Conservation (phyloP, 2,113 vertebrate genomes). For the Protobothrops flavoviridis region DNA sequence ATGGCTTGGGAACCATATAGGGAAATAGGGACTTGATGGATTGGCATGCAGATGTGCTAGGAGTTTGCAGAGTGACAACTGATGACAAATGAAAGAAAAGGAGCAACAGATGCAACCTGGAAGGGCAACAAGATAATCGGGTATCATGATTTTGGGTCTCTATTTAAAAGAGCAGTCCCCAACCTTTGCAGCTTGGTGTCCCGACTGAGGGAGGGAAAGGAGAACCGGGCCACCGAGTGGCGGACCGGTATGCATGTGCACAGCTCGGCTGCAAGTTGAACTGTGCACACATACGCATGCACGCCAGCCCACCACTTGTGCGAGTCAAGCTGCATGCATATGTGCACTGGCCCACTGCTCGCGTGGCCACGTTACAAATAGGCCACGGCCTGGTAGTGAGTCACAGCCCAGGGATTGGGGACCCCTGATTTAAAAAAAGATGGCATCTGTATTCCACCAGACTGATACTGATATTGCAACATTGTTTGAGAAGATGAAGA, state of each 20-base stretch:
- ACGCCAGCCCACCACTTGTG: accelerated
- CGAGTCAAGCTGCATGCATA: neutral
- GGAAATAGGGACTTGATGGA: conserved; percentile 39
- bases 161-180: neutral
- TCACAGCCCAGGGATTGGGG: neutral
- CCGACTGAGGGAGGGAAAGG: neutral
- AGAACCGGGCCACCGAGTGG: neutral
- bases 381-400: neutral
- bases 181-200: neutral
- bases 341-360: neutral
- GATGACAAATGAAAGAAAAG: conserved; percentile 49
- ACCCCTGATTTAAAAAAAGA: neutral
- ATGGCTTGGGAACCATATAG: neutral
- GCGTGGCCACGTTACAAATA: neutral
- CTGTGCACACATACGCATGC: neutral
- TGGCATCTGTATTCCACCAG: neutral
- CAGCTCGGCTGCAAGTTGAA: neutral
- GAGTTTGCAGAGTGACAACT: neutral
- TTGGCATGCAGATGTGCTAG: conserved; percentile 29
- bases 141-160: conserved; percentile 38
- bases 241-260: neutral
- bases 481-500: conserved; percentile 24
- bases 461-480: conserved; percentile 16
- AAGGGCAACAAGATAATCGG: conserved; percentile 55
- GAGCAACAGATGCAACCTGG: conserved; percentile 48